These are phyloP conservation scores for Lasiurus cinereus DNA, from an alignment of 2,113 vertebrate species.

Conservation along the genomic window DNA sequence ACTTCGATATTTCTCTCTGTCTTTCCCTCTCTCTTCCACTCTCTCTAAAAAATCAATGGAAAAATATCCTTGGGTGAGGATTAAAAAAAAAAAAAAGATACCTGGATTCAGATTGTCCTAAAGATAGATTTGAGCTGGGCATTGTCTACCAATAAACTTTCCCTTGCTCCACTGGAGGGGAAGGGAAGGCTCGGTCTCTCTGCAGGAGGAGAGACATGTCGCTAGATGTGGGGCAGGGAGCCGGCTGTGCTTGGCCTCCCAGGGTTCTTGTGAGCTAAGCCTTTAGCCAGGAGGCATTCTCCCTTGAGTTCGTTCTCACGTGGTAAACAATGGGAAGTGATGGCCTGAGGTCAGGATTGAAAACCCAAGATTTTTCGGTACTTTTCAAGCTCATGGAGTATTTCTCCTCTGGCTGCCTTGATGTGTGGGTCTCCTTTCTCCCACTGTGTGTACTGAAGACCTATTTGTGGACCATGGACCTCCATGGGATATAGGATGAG, in stretches of 20 bases:
- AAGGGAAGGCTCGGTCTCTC: background rate
- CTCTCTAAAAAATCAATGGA: too few species aligned
- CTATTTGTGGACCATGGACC: background rate
- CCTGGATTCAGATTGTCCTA: too few species aligned
- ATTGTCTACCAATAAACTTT: too few species aligned
- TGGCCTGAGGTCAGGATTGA: background rate
- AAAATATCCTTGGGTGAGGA: too few species aligned
- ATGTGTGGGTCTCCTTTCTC: background rate
- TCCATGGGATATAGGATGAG: background rate
- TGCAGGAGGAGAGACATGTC: background rate
- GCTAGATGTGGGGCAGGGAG: background rate
- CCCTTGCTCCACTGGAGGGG: too few species aligned
- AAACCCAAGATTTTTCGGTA: background rate
- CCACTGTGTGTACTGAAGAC: background rate
- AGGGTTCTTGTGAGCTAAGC: background rate
- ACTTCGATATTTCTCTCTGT: too few species aligned
- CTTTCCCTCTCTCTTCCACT: too few species aligned
- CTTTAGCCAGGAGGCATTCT: background rate
- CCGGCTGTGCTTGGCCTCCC: background rate
- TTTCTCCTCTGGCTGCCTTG: background rate
- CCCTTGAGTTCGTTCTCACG: background rate
- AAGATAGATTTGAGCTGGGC: too few species aligned
- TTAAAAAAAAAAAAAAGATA: too few species aligned
- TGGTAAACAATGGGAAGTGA: background rate
- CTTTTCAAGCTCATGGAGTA: background rate